Conservation (phyloP, 2,797 vertebrate genomes). For the Lophius americanus region DNA sequence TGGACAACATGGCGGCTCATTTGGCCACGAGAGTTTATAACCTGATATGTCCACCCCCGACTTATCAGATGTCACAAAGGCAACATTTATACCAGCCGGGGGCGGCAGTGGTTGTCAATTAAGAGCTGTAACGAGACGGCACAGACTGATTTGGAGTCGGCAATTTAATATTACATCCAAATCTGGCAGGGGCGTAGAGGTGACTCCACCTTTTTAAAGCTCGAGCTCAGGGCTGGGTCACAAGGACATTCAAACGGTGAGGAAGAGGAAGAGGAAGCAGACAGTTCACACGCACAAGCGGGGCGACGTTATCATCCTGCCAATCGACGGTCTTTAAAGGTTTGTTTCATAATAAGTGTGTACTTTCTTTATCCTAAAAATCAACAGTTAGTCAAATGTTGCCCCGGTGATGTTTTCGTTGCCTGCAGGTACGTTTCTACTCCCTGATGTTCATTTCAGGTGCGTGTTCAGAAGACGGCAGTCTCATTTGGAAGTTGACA, state of each 20-base stretch:
- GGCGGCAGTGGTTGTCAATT: no score
- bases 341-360: conserved; percentile 1
- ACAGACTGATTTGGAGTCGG: background rate
- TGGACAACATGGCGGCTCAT: background rate
- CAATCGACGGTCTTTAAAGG: background rate
- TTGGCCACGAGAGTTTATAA: background rate
- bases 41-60: no score
- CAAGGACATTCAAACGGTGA: conserved; percentile 46
- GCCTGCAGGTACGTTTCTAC: no score
- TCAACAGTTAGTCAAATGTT: no score
- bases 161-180: conserved; percentile 36
- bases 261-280: conserved; percentile 65
- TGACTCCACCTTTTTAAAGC: conserved; percentile 70
- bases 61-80: no score
- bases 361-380: background rate
- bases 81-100: no score
- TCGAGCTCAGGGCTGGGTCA: conserved; percentile 55
- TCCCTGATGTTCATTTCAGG: no score
- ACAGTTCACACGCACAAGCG: background rate
- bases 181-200: conserved; percentile 12
- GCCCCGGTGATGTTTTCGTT: no score
- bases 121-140: background rate
- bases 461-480: no score
- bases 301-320: background rate
- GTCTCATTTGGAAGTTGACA: no score